Conservation (phyloP, 1,140 invertebrate genomes). For the Calliphora vicina region DNA sequence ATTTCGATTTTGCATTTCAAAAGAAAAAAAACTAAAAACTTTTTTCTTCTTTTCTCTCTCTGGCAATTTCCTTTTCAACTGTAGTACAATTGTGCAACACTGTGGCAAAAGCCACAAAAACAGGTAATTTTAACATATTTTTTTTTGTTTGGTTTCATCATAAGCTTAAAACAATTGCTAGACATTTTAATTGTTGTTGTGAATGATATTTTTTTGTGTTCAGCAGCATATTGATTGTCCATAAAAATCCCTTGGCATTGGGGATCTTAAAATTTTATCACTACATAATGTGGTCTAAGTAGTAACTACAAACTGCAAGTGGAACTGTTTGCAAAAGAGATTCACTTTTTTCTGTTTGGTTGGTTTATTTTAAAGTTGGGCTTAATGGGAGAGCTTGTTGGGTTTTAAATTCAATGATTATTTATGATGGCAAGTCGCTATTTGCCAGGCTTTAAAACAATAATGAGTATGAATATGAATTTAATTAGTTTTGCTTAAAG, state of each 20-base stretch:
- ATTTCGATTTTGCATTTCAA: conserved; percentile 37
- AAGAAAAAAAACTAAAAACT: background rate
- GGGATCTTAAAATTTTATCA: conserved; percentile 31
- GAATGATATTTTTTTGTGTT: too few relatives aligned
- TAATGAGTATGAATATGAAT: too few relatives aligned
- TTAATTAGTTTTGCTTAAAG: too few relatives aligned
- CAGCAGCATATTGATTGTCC: background rate
- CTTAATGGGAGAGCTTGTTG: too few relatives aligned
- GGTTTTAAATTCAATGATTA: too few relatives aligned
- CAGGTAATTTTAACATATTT: background rate
- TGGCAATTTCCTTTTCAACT: background rate
- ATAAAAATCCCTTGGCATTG: conserved; percentile 9
- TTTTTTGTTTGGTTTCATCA: background rate
- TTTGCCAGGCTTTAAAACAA: too few relatives aligned
- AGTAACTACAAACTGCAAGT: background rate
- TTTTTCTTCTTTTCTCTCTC: background rate
- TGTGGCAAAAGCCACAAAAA: background rate
- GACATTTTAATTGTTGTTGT: background rate
- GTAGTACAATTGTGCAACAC: background rate
- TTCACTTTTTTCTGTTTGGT: too few relatives aligned
- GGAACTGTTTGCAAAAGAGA: too few relatives aligned
- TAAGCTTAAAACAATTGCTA: background rate
- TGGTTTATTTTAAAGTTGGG: too few relatives aligned
- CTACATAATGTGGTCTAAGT: conserved; percentile 15
- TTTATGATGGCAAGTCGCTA: too few relatives aligned